Evolutionary conservation across 2,113 vertebrate species (phyloP).

Genomic region (Aegypius monachus): DNA sequence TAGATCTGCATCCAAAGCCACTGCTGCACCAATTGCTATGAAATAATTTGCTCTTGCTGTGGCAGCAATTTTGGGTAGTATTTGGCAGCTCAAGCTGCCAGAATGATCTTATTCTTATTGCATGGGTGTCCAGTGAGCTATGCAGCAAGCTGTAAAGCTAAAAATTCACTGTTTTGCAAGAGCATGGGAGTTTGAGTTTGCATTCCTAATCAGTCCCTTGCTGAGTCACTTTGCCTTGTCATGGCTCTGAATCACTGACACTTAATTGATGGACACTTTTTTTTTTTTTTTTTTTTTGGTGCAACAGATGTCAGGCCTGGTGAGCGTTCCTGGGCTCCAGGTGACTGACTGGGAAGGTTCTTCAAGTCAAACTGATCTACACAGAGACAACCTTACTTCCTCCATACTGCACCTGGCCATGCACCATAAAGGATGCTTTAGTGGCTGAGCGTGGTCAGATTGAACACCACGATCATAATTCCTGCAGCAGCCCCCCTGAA

Average conservation of each 20-base stretch:
- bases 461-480: background rate
- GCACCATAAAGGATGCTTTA: background rate
- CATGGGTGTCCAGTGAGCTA: background rate
- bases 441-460: background rate
- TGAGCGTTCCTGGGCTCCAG: background rate
- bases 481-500: background rate
- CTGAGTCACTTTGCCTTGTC: conserved; percentile 16
- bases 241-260: background rate
- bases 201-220: background rate
- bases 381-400: background rate
- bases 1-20: background rate
- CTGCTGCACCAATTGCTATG: background rate
- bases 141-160: background rate
- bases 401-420: background rate
- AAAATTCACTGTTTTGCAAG: background rate
- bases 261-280: background rate
- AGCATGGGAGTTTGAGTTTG: background rate
- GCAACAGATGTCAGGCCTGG: background rate
- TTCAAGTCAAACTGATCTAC: background rate
- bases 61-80: background rate
- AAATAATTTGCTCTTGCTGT: background rate
- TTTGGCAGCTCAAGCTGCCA: background rate
- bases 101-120: background rate
- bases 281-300: no score
- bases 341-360: background rate